Conservation (phyloP, 2,797 vertebrate genomes). For the Acomys russatus region DNA sequence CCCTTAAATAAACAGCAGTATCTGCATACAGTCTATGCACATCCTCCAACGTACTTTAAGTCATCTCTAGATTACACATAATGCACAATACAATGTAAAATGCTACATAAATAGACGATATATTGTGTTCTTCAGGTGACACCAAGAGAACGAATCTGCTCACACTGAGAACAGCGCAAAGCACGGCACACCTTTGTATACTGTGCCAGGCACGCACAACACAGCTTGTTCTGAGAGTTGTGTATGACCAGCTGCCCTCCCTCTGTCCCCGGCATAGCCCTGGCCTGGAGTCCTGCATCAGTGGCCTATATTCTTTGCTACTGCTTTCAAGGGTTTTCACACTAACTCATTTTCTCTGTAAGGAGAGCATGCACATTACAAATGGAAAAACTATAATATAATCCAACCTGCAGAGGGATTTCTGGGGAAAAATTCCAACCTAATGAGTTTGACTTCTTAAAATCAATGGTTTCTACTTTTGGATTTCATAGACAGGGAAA, state of each 20-base stretch:
- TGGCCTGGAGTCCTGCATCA: fast-evolving
- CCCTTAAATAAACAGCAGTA: not conserved
- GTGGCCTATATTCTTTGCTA: fast-evolving
- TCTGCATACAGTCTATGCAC: not conserved
- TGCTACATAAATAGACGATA: too few relatives aligned
- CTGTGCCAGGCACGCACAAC: not conserved
- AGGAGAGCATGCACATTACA: not conserved
- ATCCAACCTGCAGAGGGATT: not conserved
- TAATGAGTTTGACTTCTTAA: not conserved
- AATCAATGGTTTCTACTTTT: not conserved
- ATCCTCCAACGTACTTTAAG: not conserved
- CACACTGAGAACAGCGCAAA: not conserved
- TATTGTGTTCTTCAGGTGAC: not conserved
- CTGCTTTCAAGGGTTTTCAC: not conserved
- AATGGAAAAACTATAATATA: not conserved
- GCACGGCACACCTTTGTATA: fast-evolving
- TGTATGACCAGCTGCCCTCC: too few relatives aligned
- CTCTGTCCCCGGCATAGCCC: too few relatives aligned
- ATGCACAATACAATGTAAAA: too few relatives aligned
- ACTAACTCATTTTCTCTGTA: not conserved
- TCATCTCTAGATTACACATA: not conserved
- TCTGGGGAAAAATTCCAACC: not conserved
- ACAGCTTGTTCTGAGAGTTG: not conserved
- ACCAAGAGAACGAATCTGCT: not conserved
- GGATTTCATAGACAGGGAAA: not conserved